These are phyloP conservation scores for Idaea straminata DNA, from an alignment of 2,888 invertebrate genomes.

Conservation along the genomic window DNA sequence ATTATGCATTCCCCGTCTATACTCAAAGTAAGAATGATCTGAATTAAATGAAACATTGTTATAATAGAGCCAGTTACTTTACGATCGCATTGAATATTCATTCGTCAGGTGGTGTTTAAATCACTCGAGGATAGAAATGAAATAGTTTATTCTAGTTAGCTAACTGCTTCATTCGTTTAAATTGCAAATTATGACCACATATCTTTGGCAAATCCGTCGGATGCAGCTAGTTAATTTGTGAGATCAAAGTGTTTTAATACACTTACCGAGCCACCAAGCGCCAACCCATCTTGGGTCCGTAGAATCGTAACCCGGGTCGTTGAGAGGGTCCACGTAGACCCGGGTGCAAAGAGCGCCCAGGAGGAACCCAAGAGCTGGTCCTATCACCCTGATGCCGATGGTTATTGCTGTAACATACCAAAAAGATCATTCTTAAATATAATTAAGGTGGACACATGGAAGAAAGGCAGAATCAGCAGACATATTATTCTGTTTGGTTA, in stretches of 20 bases:
- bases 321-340: conserved; percentile 89
- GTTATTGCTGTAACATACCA: conserved; percentile 86
- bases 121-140: background rate
- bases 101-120: conserved; percentile 2
- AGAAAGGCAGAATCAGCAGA: no score
- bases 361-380: conserved; percentile 94
- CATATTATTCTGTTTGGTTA: no score
- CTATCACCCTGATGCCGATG: conserved; percentile 93
- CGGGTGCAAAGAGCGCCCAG: conserved; percentile 94
- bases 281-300: conserved; percentile 95
- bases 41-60: conserved; percentile 21
- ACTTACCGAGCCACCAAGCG: conserved; percentile 97
- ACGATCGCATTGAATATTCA: conserved; percentile 12
- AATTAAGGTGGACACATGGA: no score
- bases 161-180: background rate
- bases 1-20: conserved; percentile 26
- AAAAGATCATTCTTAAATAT: conserved; percentile 13
- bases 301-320: conserved; percentile 86
- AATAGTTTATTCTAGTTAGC: background rate
- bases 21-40: conserved; percentile 7
- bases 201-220: conserved; percentile 3
- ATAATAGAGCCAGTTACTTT: conserved; percentile 2
- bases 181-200: background rate
- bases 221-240: conserved; percentile 5
- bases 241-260: background rate